Percentiles rank a stretch among this genome's conserved stretches.
phyloP scores from a whole-genome alignment of 2,888 invertebrate genomes.

The Eristalis pertinax region DNA sequence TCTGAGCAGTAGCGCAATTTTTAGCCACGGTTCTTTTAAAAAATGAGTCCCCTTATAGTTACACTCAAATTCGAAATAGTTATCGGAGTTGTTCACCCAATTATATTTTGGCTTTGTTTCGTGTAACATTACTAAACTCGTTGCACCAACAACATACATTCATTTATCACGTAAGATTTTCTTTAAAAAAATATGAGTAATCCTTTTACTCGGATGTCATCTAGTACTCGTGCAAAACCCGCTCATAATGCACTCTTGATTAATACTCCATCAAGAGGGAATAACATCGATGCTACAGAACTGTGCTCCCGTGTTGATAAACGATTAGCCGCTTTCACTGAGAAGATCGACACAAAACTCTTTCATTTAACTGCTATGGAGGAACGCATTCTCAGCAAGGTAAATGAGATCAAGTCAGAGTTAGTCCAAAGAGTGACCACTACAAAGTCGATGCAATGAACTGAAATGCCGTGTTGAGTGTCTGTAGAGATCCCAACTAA shows the following conservation, averaged over 20 bases:
- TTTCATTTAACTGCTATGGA: neutral
- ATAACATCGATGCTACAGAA: neutral
- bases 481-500: neutral
- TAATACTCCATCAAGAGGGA: neutral
- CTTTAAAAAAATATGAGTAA: neutral
- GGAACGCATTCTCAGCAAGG: neutral
- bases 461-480: neutral
- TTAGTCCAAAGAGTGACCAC: neutral
- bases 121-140: too few species aligned
- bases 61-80: neutral
- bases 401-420: slow-evolving; percentile 1
- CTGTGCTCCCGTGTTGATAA: neutral
- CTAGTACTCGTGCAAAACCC: neutral
- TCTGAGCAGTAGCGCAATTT: too few species aligned
- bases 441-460: neutral
- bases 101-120: neutral
- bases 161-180: neutral
- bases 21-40: too few species aligned
- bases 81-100: neutral
- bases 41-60: neutral
- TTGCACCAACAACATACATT: neutral
- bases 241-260: neutral
- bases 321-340: neutral
- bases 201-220: too few species aligned
- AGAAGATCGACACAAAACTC: neutral